Conservation (phyloP, 2,888 invertebrate species). For the Chymomyza amoena region DNA sequence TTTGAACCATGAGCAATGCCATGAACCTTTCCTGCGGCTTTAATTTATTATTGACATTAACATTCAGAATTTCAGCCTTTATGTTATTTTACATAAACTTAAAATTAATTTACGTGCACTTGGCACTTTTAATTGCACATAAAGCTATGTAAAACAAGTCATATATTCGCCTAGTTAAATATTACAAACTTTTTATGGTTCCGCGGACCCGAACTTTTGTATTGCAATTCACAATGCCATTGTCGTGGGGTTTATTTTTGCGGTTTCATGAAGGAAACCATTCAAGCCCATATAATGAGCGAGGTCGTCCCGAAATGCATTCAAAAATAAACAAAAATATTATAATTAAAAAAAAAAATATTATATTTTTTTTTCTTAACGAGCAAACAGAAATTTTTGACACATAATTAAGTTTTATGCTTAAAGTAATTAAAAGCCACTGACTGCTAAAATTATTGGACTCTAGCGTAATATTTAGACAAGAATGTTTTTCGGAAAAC, state of each 20-base stretch:
- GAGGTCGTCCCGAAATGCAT: not conserved
- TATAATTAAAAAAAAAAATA: not conserved
- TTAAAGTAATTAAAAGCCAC: not conserved
- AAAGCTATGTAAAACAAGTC: slow-evolving; percentile 46
- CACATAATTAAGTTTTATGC: slow-evolving; percentile 63
- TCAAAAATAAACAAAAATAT: slow-evolving; percentile 8
- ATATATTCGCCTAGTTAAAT: slow-evolving; percentile 59
- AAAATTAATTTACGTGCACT: slow-evolving; percentile 65
- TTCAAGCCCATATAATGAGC: not conserved
- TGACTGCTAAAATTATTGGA: not conserved
- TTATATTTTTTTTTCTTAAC: not conserved
- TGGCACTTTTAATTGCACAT: slow-evolving; percentile 65
- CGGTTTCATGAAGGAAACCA: not conserved
- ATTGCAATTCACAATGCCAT: not conserved
- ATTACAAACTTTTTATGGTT: slow-evolving; percentile 34
- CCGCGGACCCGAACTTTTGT: not conserved
- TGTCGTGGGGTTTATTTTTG: not conserved
- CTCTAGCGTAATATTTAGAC: not conserved
- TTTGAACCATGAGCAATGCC: too few species aligned
- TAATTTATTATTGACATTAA: not conserved
- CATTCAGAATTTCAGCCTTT: not conserved
- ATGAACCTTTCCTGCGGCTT: not conserved
- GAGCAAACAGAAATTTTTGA: slow-evolving; percentile 44
- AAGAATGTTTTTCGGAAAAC: not conserved
- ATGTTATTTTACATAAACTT: slow-evolving; percentile 14